Base-by-base conservation (phyloP, 2,797 vertebrate species). In the Smutsia gigantea region DNA sequence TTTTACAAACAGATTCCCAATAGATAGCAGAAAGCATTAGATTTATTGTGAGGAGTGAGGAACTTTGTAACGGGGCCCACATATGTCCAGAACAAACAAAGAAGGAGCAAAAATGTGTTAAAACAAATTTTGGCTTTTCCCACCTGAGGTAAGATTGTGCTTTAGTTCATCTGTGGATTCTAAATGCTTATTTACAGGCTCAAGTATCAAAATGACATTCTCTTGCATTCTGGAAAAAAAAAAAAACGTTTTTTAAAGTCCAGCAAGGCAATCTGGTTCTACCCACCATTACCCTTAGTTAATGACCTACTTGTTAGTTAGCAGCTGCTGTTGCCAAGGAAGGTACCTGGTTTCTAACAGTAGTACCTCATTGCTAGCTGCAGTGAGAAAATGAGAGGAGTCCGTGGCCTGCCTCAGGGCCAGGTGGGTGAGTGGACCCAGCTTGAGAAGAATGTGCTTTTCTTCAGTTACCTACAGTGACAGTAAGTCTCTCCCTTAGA, bases 331-430 rank as follows among this genome's bases (percentile, higher is more conserved):
- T 97, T 98, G 97, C 97, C 97, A 97, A 97, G 95, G 83, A 97
- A 92, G 90, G 98, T 98, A 98, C 97, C 98, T 98, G 98, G 97
- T 98, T 98, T 98, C 97, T 98, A 98, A 97, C 98, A 98, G 97
- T 79, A 78, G 98, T 98, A 98, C 98, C 98, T 98, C 98, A 98
- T 98, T 98, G 98, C 3, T 19, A 87, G 91, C 63, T 75, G 90
- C 92, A 96, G 94, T 93, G 96, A 97, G 92, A 96, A 96, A 95
- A 97, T 61, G 87, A 42, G 96, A 97, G 89, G 87, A 94, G 79
- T 55, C 93, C 78, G 29, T 8, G 51, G 82, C 77, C 83, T 97
- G 96, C 88, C 96, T 7, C 59, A 90, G 89, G 90, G 97, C 97
- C 97, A 97, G 96, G 97, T 97, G 97, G 92, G 34, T 98, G 4